Percentiles rank a stretch among this genome's conserved stretches.
Evolutionary conservation across 2,888 invertebrate species (phyloP).

Genomic region (Euproctis similis): DNA sequence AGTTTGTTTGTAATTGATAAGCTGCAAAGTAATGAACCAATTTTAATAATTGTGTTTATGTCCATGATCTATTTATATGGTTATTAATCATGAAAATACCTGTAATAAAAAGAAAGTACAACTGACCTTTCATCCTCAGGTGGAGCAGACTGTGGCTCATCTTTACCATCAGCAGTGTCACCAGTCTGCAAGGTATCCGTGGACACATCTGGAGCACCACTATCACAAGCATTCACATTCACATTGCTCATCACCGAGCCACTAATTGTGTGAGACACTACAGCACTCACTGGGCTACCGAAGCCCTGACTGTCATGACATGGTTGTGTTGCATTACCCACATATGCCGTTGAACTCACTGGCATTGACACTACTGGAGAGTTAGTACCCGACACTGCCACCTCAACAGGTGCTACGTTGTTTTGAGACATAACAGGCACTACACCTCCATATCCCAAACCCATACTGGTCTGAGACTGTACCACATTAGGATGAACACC

Average conservation of each 20-base stretch:
- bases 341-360: conserved; percentile 58
- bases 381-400: conserved; percentile 68
- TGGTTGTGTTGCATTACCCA: conserved; percentile 45
- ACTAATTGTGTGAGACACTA: conserved; percentile 66
- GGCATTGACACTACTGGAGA: conserved; percentile 71
- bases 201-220: conserved; percentile 56
- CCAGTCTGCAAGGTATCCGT: conserved; percentile 49
- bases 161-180: conserved; percentile 63
- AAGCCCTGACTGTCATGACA: conserved; percentile 68
- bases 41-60: too few relatives aligned
- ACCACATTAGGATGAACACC: conserved; percentile 65
- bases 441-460: conserved; percentile 57
- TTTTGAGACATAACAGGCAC: conserved; percentile 73
- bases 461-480: conserved; percentile 70
- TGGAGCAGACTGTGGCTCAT: conserved; percentile 49
- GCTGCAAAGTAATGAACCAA: too few relatives aligned
- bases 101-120: background rate
- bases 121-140: conserved; percentile 73
- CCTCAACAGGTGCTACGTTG: conserved; percentile 61
- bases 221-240: conserved; percentile 67
- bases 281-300: conserved; percentile 71
- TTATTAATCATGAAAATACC: too few relatives aligned
- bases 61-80: too few relatives aligned
- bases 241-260: conserved; percentile 64
- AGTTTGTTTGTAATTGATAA: too few relatives aligned